Evolutionary conservation across 1,140 invertebrate species (phyloP).

Genomic region (Aphelenchoides fujianensis): DNA sequence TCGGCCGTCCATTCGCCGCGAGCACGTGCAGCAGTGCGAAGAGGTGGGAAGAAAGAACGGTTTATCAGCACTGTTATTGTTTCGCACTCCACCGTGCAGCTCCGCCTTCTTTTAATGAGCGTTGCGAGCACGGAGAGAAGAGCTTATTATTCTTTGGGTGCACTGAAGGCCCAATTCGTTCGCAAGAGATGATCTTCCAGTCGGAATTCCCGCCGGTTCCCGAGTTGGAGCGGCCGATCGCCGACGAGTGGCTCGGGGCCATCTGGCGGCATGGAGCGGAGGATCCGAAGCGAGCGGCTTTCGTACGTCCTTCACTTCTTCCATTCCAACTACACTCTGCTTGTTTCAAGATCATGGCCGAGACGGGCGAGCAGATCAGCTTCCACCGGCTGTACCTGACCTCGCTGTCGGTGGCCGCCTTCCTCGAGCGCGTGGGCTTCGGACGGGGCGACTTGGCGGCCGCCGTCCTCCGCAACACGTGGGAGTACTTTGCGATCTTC

Average conservation of each 20-base stretch:
- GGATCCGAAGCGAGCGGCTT: background rate
- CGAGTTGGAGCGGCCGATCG: background rate
- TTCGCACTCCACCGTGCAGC: too few relatives aligned
- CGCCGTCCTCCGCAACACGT: slow-evolving; percentile 41
- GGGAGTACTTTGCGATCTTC: slow-evolving; percentile 47
- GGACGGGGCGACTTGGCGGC: slow-evolving; percentile 36
- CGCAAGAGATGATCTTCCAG: slow-evolving; percentile 6
- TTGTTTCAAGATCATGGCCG: slow-evolving; percentile 34
- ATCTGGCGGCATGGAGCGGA: slow-evolving; percentile 2
- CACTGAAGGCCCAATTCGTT: too few relatives aligned
- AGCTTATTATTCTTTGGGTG: too few relatives aligned
- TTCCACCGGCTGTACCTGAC: slow-evolving; percentile 33
- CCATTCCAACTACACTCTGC: background rate
- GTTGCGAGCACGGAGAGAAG: too few relatives aligned
- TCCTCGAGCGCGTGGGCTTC: slow-evolving; percentile 33
- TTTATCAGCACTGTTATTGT: too few relatives aligned
- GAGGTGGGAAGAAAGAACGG: too few relatives aligned
- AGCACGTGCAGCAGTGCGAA: too few relatives aligned
- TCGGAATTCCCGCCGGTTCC: background rate
- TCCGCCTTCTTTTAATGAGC: too few relatives aligned
- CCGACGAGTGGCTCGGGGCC: slow-evolving; percentile 1
- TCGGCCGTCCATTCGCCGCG: too few relatives aligned
- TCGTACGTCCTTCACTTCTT: background rate
- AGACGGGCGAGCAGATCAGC: slow-evolving; percentile 25
- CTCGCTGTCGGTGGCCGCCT: slow-evolving; percentile 38